phyloP scores from a whole-genome alignment of 2,797 vertebrate genomes.

The Tenualosa thibaudeaui region DNA sequence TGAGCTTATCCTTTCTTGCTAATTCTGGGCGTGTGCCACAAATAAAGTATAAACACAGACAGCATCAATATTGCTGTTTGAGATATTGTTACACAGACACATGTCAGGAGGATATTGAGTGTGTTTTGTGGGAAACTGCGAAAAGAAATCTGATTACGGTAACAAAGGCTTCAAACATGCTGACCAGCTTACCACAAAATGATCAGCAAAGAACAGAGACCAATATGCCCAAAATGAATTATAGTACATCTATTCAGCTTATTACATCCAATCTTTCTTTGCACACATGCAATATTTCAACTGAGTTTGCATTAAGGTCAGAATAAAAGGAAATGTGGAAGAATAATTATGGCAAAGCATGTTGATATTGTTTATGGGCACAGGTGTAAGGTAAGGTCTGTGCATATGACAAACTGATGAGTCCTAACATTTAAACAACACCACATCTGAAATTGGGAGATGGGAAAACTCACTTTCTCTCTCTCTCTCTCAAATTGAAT shows the following conservation, averaged over 20 bases:
- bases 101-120: background rate
- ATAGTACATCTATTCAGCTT: background rate
- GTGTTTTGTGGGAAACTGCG: slow-evolving; percentile 8
- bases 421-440: background rate
- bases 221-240: background rate
- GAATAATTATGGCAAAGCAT: background rate
- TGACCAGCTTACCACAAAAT: background rate
- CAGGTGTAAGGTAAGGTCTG: background rate
- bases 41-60: slow-evolving; percentile 3
- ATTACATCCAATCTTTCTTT: background rate
- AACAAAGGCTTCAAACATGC: slow-evolving; percentile 15
- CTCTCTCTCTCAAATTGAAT: too few relatives aligned
- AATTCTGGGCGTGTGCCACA: background rate
- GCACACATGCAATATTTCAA: background rate
- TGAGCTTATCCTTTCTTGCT: background rate
- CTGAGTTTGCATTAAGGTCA: background rate
- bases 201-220: background rate
- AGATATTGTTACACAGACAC: background rate
- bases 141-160: background rate
- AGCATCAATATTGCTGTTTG: background rate
- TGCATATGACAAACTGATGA: slow-evolving; percentile 1
- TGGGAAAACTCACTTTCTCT: background rate
- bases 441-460: background rate
- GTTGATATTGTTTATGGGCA: slow-evolving; percentile 9
- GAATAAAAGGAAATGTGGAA: background rate